Conservation (phyloP, 1,140 invertebrate species). For the Pissodes strobi region DNA sequence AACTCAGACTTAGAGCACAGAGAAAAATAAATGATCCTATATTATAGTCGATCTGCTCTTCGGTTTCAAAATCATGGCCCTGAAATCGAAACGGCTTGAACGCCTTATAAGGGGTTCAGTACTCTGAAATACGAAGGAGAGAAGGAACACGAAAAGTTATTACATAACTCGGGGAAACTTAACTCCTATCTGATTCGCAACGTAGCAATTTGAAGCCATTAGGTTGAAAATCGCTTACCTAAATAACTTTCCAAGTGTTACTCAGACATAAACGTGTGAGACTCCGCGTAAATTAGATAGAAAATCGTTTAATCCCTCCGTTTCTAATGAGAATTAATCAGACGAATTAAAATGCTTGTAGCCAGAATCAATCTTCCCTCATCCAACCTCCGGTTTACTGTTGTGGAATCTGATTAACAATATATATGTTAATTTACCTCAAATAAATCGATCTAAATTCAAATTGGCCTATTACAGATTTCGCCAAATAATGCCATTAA, state of each 20-base stretch:
- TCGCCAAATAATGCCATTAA: slow-evolving; percentile 39
- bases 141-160: slow-evolving; percentile 22
- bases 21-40: too few relatives aligned
- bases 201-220: slow-evolving; percentile 22
- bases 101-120: too few relatives aligned
- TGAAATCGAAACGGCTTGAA: too few relatives aligned
- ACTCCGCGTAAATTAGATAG: slow-evolving; percentile 37
- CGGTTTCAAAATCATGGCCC: too few relatives aligned
- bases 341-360: slow-evolving; percentile 38
- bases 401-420: slow-evolving; percentile 42
- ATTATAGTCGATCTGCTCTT: too few relatives aligned
- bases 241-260: slow-evolving; percentile 32
- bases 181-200: slow-evolving; percentile 30
- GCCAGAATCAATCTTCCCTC: too few relatives aligned
- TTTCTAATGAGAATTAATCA: slow-evolving; percentile 40
- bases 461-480: slow-evolving; percentile 39
- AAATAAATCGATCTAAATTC: slow-evolving; percentile 47
- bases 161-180: slow-evolving; percentile 29
- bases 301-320: slow-evolving; percentile 40
- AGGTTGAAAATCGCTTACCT: slow-evolving; percentile 27
- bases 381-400: slow-evolving; percentile 24
- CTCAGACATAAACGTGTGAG: slow-evolving; percentile 32
- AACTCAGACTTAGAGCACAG: too few relatives aligned
- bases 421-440: slow-evolving; percentile 44
- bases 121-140: neutral